Base-by-base conservation (phyloP, 2,888 invertebrate genomes). In the Rhagonycha lutea region DNA sequence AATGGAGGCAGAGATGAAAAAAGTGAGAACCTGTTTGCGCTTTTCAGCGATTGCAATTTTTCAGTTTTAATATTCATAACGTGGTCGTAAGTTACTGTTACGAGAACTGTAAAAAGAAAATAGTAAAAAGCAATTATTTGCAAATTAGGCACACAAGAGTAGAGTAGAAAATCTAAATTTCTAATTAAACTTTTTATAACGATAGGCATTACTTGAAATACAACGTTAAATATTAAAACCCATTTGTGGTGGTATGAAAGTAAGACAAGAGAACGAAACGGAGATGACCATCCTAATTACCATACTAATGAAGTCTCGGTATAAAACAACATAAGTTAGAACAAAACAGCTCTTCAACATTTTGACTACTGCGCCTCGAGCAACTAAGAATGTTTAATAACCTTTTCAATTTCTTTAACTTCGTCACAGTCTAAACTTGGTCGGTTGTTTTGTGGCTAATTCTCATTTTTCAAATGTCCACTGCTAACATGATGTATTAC, bases 221-320 rank as follows among this genome's bases (percentile, higher is more conserved):
- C 47, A 18, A 47, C 47, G 47, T n/a, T 47, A 47, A 47, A 47
- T 47, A 47, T 47, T 47, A 47, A 47, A 47, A 47, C 47, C 47
- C 47, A 47, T 47, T 47, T 47, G 47, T 47, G 47, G 63, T 24
- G 24, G 63, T 65, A 24, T 8, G 26, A 65, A 65, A 24, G 26
- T 65, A 65, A 65, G 63, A 24, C 63, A 65, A 65, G 63, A 65
- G 63, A 73, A 70, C 68, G 70, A 65, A 72, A 72, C 69, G 70
- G 67, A 75, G 74, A 78, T 77, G 72, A 75, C 74, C 76, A 82
- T 83, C 81, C 83, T 83, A 85, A 86, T 86, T 86, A 86, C 84
- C 86, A 86, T 86, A 86, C 84, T 86, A 85, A 86, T 86, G 84
- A 85, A 84, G 79, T 78, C 78, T 75, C 72, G 79, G 80, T 78